Base-by-base conservation (phyloP, 2,797 vertebrate genomes). In the Thripadectes ignobilis region DNA sequence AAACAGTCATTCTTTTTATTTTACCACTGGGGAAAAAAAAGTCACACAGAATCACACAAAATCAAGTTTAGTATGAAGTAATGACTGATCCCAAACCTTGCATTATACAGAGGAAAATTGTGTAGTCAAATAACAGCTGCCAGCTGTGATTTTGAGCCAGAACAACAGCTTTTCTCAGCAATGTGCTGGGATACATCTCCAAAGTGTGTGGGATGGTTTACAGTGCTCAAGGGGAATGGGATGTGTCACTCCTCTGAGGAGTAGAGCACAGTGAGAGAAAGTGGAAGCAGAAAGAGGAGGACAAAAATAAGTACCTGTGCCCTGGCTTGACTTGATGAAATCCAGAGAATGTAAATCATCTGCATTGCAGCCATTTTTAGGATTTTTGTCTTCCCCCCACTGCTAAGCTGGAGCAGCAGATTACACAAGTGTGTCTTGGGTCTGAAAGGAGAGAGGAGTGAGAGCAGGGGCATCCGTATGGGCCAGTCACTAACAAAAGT, bases 151-250 rank as follows among this genome's bases (percentile, higher is more conserved):
- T 93, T 67, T 57, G 52, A 92, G 78, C 77, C 67, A 94, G 81
- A 92, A 76, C 83, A 94, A 93, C 59, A 95, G 71, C 21, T 93
- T 95, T 95, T 87, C 67, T 92, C 71, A 91, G 75, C 74, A 87
- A 22, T 46, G 57, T 69, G 30, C 62, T 71, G 29, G 68, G 75
- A 93, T 41, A 36, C 39, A 66, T 77, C 63, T 84, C 79, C 67
- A 93, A 61, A 92, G 85, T 16, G 76, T 59, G 74, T 93, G 88
- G 78, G 81, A 54, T 51, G 78, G 38, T 54, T 78, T 12, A 19
- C 62, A 68, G 77, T 1, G 2, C 65, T 87, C 88, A 45, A 9
- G 3, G 6, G 68, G 41, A 91, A 67, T 29, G 43, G 68, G n/a
- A 58, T 78, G 52, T 71, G 88, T 74, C 93, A 54, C 81, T 76